phyloP scores from a whole-genome alignment of 2,888 invertebrate species.

The Idaea aversata region DNA sequence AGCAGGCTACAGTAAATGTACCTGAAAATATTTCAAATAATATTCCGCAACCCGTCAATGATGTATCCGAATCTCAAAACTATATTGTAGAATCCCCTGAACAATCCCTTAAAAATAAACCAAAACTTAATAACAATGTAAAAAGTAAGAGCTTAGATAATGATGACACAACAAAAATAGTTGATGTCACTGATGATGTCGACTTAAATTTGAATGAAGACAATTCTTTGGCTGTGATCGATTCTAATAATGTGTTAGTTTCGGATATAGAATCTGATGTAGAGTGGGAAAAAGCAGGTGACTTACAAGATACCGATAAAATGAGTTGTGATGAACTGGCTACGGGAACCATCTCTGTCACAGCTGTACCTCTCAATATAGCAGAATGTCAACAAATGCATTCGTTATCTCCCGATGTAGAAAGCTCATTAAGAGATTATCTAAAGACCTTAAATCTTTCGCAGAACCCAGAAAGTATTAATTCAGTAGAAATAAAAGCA shows the following conservation, averaged over 20 bases:
- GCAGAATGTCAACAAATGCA: conserved; percentile 63
- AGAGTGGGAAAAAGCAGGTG: conserved; percentile 79
- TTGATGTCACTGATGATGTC: conserved; percentile 61
- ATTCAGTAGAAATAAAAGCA: conserved; percentile 62
- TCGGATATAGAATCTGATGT: conserved; percentile 83
- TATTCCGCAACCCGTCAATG: conserved; percentile 8
- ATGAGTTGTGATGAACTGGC: conserved; percentile 46
- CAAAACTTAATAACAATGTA: conserved; percentile 49
- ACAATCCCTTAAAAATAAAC: conserved; percentile 48
- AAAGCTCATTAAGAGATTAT: conserved; percentile 76
- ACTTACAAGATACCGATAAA: conserved; percentile 46
- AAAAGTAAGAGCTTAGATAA: conserved; percentile 77
- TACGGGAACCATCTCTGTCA: conserved; percentile 60
- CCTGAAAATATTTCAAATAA: conserved; percentile 14
- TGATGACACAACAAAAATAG: conserved; percentile 67
- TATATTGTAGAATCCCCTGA: conserved; percentile 74
- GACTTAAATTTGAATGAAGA: conserved; percentile 40
- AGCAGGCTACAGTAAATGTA: conserved; percentile 16
- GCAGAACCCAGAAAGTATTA: conserved; percentile 65
- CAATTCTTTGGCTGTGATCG: conserved; percentile 54
- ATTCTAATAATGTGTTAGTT: conserved; percentile 77
- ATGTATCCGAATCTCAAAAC: conserved; percentile 21
- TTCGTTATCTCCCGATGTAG: conserved; percentile 79
- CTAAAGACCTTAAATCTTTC: conserved; percentile 79
- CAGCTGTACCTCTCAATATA: conserved; percentile 64